Conservation (phyloP, 2,888 invertebrate species). For the Ennomos quercinarius region DNA sequence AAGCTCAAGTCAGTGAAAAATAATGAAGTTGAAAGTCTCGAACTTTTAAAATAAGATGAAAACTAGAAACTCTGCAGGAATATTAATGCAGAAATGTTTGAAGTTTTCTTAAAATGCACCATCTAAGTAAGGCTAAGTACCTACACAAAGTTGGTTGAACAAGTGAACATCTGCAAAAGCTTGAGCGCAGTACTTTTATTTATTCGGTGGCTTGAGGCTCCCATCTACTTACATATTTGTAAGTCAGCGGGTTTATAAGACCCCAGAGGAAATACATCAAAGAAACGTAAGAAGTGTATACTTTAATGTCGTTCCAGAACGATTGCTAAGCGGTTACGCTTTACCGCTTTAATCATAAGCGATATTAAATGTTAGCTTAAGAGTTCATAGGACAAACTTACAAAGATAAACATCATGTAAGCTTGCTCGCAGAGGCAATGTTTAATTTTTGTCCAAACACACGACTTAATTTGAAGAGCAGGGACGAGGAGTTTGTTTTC, state of each 20-base stretch:
- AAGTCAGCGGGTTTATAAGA: neutral
- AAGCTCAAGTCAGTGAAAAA: slow-evolving; percentile 7
- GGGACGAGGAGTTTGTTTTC: no score
- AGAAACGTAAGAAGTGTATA: neutral
- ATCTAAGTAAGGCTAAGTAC: neutral
- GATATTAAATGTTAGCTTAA: no score
- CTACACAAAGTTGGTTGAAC: neutral
- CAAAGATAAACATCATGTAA: no score
- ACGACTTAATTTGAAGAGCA: neutral
- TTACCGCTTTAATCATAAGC: no score
- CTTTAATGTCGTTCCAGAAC: no score
- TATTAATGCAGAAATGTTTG: slow-evolving; percentile 10
- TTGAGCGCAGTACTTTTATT: neutral
- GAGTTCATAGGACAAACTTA: no score
- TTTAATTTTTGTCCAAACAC: neutral
- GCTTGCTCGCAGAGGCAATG: no score
- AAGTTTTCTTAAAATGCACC: slow-evolving; percentile 9
- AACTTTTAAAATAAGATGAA: neutral
- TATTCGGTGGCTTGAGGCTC: neutral
- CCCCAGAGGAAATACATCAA: neutral
- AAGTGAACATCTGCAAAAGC: neutral
- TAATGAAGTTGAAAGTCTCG: slow-evolving; percentile 11
- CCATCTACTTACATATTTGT: neutral
- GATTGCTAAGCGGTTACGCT: no score
- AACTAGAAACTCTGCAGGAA: no score